A percentile compares a stretch with the other conserved stretches of the same genome.
Evolutionary conservation across 1,140 invertebrate species (phyloP).

Genomic region (Drosophila saltans): DNA sequence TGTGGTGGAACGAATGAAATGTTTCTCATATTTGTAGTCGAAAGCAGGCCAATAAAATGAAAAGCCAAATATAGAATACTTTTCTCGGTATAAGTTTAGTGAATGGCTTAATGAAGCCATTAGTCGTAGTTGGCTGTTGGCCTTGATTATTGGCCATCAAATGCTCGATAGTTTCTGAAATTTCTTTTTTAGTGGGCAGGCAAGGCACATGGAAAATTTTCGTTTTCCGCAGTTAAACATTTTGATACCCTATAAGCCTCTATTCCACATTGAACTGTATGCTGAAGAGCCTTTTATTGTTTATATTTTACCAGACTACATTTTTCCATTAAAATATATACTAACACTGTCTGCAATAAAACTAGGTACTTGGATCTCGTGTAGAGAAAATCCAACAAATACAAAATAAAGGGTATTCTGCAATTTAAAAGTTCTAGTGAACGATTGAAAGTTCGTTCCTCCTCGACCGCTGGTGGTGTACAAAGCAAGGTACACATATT

Average conservation of each 20-base stretch:
- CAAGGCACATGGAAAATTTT: neutral
- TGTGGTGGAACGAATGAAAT: conserved; percentile 23
- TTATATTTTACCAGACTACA: too few relatives aligned
- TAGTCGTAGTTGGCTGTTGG: conserved; percentile 41
- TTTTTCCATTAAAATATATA: too few relatives aligned
- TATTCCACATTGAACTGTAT: neutral
- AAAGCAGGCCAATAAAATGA: conserved; percentile 13
- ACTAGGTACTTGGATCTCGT: too few relatives aligned
- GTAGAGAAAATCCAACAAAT: too few relatives aligned
- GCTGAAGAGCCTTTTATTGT: too few relatives aligned
- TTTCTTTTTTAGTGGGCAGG: neutral
- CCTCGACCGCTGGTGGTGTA: too few relatives aligned
- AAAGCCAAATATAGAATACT: conserved; percentile 1
- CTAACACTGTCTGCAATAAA: too few relatives aligned
- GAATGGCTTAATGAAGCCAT: conserved; percentile 63
- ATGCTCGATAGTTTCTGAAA: conserved; percentile 16
- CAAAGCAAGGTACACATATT: too few relatives aligned
- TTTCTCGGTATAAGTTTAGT: neutral
- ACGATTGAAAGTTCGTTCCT: too few relatives aligned
- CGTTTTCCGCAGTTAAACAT: neutral
- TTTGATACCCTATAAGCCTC: neutral
- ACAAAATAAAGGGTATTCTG: too few relatives aligned
- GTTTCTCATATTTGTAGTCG: conserved; percentile 32
- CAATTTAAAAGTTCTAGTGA: too few relatives aligned
- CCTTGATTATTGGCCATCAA: conserved; percentile 56